Conservation (phyloP, 2,888 invertebrate species). For the Stenichneumon culpator region DNA sequence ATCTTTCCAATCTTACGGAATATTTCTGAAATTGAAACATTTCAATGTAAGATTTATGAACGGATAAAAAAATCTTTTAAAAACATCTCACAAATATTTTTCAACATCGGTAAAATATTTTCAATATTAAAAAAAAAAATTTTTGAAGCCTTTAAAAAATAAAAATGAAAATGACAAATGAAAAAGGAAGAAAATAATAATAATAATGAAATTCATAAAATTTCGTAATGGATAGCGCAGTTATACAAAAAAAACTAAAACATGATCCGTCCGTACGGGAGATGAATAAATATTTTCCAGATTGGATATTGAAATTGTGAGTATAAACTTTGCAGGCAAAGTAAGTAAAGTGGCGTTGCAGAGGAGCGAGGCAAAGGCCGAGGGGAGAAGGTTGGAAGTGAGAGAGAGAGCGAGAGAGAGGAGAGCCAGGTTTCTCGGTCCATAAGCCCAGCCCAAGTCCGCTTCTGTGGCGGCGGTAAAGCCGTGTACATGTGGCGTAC, state of each 20-base stretch:
- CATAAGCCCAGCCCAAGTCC: conserved; percentile 30
- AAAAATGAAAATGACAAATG: neutral
- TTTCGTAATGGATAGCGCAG: neutral
- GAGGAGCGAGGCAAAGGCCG: conserved; percentile 7
- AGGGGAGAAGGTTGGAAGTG: neutral
- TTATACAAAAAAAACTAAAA: neutral
- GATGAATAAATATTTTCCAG: conserved; percentile 2
- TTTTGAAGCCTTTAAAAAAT: too few species aligned
- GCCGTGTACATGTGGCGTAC: conserved; percentile 8
- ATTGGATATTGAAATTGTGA: conserved; percentile 15
- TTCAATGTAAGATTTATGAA: too few species aligned
- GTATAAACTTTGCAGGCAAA: conserved; percentile 2
- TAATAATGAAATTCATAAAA: neutral
- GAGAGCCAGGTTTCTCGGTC: conserved; percentile 4
- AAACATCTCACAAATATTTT: too few species aligned
- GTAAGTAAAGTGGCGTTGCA: conserved; percentile 9
- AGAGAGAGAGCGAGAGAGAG: neutral
- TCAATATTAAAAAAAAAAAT: too few species aligned
- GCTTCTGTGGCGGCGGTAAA: conserved; percentile 24
- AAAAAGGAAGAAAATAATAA: neutral
- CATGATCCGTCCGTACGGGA: neutral
- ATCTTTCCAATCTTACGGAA: too few species aligned
- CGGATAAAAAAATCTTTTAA: too few species aligned
- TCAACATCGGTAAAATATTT: too few species aligned
- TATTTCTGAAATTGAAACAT: too few species aligned